A percentile compares a stretch with the other conserved stretches of the same genome.
phyloP scores from a whole-genome alignment of 2,797 vertebrate species.

The Sebastes reedi region DNA sequence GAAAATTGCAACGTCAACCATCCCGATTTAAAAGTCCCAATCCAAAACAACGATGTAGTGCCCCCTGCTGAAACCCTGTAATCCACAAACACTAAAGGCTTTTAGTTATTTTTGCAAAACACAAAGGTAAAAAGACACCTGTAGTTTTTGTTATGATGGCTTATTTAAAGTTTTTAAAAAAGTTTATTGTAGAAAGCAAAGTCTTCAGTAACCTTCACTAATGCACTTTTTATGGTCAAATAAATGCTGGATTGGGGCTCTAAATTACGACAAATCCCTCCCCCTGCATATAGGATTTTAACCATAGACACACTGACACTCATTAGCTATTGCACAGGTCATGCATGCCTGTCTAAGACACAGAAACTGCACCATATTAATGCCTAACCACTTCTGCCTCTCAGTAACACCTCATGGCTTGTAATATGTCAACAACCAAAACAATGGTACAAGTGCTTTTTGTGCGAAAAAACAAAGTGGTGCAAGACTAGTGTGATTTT shows the following conservation, averaged over 20 bases:
- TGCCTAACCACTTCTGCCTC: constrained; percentile 17
- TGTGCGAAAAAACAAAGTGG: constrained; percentile 52
- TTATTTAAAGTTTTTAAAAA: constrained; percentile 55
- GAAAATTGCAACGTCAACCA: not conserved
- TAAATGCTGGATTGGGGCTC: constrained; percentile 55
- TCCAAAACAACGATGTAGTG: constrained; percentile 25
- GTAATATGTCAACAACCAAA: constrained; percentile 39
- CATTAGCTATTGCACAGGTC: constrained; percentile 67
- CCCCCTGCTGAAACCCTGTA: constrained; percentile 66
- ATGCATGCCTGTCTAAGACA: constrained; percentile 70
- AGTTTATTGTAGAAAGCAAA: constrained; percentile 47
- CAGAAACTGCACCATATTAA: constrained; percentile 58
- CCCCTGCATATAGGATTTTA: constrained; percentile 50
- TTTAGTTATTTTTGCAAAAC: constrained; percentile 46
- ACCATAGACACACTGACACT: constrained; percentile 53
- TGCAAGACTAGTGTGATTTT: constrained; percentile 48
- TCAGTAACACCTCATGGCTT: constrained; percentile 43
- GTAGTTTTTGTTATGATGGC: constrained; percentile 64
- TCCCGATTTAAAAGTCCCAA: constrained; percentile 16
- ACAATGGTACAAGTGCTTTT: constrained; percentile 39
- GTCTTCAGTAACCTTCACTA: constrained; percentile 27
- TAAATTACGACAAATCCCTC: constrained; percentile 23
- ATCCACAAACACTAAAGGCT: constrained; percentile 63
- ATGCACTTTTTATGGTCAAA: constrained; percentile 44
- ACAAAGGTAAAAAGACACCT: constrained; percentile 59